phyloP scores from a whole-genome alignment of 2,797 vertebrate species.

The Crax fasciolata region DNA sequence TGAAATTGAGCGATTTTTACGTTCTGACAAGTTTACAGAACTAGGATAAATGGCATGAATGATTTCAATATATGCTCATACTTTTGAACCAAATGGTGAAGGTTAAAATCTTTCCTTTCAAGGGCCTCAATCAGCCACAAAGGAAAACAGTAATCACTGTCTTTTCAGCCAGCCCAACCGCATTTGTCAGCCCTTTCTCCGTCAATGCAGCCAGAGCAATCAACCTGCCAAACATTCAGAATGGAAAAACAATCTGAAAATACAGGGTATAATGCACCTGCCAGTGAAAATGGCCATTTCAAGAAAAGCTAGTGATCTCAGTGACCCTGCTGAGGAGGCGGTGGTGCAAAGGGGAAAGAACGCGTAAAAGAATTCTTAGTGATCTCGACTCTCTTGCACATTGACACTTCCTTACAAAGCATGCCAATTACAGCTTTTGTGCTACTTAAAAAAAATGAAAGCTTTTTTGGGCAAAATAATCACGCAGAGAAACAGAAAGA shows the following conservation, averaged over 20 bases:
- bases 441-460: slow-evolving; percentile 98
- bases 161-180: slow-evolving; percentile 96
- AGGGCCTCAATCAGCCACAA: slow-evolving; percentile 99
- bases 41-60: slow-evolving; percentile 97
- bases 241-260: slow-evolving; percentile 99
- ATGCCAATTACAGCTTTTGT: slow-evolving; percentile 99
- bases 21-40: slow-evolving; percentile 99
- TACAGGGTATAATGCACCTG: slow-evolving; percentile 99
- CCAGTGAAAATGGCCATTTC: slow-evolving; percentile 99
- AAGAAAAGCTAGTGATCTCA: slow-evolving; percentile 99
- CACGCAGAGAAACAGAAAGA: slow-evolving; percentile 86
- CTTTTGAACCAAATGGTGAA: slow-evolving; percentile 97
- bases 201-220: slow-evolving; percentile 99
- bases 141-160: slow-evolving; percentile 99
- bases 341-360: slow-evolving; percentile 90
- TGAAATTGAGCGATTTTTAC: slow-evolving; percentile 89
- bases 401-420: slow-evolving; percentile 99
- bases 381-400: slow-evolving; percentile 97
- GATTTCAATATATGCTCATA: slow-evolving; percentile 97
- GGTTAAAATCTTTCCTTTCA: slow-evolving; percentile 99
- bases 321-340: slow-evolving; percentile 97
- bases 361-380: slow-evolving; percentile 98
- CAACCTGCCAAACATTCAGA: slow-evolving; percentile 99
- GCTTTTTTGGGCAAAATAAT: slow-evolving; percentile 92
- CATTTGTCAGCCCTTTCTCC: slow-evolving; percentile 97